Base-by-base conservation (phyloP, 2,888 invertebrate genomes). In the Unio pictorum region DNA sequence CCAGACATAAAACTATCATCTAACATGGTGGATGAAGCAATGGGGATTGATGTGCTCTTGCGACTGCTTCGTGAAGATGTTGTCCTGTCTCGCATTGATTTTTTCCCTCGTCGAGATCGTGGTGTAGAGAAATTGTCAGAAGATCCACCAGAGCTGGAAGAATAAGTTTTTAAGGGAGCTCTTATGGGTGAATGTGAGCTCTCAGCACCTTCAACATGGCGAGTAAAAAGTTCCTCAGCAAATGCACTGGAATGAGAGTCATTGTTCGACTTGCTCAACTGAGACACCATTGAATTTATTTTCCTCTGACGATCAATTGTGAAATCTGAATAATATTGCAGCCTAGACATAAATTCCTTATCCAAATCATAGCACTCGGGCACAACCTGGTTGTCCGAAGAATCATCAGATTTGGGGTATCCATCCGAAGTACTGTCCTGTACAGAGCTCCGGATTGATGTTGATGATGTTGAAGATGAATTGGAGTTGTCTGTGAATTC, bases 261-360 rank as follows among this genome's bases (percentile, higher is more conserved):
- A 26, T 74, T 73, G n/a, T 65, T 34, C 1, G 72, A 61, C 58
- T 61, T 61, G 58, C 75, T 72, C 20, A 73, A 70, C 26, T 75
- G 65, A 3, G 72, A 61, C n/a, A 75, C 72, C 72, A 81, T 78
- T 55, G 75, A 67, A 66, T 85, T 80, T 45, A 86, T 84, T 67
- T 85, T 85, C n/a, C 80, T 72, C 72, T 85, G 83, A 15, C 84
- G 76, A 67, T 85, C 85, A 15, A 85, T 71, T 30, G 84, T 85
- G 69, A 86, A 84, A 77, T 85, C 86, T 30, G 82, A 82, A 66
- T 86, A 86, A 66, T 85, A 85, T 70, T 84, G 79, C 64, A 84
- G 75, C 55, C 86, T 78, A 11, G 84, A 84, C 72, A 83, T 78
- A 17, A 84, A 80, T 55, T 85, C 85, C 70, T 85, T 81, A 67